These are phyloP conservation scores for Indri indri DNA, from an alignment of 2,113 vertebrate genomes.

Conservation along the genomic window DNA sequence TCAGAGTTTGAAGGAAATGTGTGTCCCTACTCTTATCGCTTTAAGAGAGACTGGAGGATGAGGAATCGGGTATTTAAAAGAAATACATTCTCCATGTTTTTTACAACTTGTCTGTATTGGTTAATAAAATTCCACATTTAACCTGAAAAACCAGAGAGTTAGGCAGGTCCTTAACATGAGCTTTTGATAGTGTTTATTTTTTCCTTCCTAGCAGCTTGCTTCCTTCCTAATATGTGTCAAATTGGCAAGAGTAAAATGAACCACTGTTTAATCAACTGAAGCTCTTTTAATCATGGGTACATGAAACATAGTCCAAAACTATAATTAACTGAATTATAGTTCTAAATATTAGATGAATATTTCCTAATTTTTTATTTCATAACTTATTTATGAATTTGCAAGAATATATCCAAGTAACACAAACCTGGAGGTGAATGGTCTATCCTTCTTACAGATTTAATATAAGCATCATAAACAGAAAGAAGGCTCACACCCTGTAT, in stretches of 20 bases:
- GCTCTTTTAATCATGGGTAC: background rate
- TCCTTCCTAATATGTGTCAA: background rate
- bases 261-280: background rate
- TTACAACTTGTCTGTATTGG: background rate
- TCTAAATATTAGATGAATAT: background rate
- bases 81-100: background rate
- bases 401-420: background rate
- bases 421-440: background rate
- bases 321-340: background rate
- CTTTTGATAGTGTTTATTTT: background rate
- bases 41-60: background rate
- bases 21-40: background rate
- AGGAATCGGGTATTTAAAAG: background rate
- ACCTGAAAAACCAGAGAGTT: background rate
- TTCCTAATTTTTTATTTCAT: background rate
- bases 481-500: background rate
- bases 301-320: background rate
- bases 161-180: background rate
- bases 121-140: background rate
- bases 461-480: background rate
- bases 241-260: background rate
- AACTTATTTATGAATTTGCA: background rate
- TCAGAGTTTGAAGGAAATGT: background rate
- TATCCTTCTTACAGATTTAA: background rate
- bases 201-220: background rate